Evolutionary conservation across 2,888 invertebrate genomes (phyloP).

Genomic region (Spodoptera littoralis): DNA sequence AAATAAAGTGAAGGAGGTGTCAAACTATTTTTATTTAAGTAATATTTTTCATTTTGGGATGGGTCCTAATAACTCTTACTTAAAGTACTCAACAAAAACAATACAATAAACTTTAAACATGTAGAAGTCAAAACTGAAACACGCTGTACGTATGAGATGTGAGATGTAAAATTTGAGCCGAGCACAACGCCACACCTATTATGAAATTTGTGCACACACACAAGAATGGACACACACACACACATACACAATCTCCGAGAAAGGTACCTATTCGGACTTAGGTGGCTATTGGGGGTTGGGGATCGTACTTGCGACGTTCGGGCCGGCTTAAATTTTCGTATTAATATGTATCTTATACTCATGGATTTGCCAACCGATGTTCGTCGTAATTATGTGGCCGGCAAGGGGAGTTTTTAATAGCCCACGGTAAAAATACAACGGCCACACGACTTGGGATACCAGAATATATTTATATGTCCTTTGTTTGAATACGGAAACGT

Average conservation of each 20-base stretch:
- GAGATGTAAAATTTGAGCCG: conserved; percentile 88
- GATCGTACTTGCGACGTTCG: conserved; percentile 80
- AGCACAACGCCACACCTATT: conserved; percentile 84
- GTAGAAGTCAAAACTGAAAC: conserved; percentile 50
- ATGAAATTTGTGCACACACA: conserved; percentile 84
- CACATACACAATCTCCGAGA: conserved; percentile 52
- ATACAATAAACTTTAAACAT: conserved; percentile 15
- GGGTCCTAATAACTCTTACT: too few species aligned
- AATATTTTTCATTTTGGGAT: too few species aligned
- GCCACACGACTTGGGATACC: conserved; percentile 10
- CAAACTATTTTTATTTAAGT: too few species aligned
- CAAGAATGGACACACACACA: conserved; percentile 67
- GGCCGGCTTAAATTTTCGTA: conserved; percentile 86
- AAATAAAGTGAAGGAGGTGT: too few species aligned
- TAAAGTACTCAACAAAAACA: too few species aligned
- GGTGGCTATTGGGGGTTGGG: conserved; percentile 75
- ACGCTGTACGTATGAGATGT: conserved; percentile 79
- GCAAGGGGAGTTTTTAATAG: conserved; percentile 65
- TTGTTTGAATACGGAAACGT: conserved; percentile 20
- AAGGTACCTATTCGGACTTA: conserved; percentile 79
- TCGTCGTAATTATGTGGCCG: conserved; percentile 74
- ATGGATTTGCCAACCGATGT: conserved; percentile 79
- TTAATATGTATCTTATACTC: conserved; percentile 86
- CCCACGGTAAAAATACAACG: conserved; percentile 56
- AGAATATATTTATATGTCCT: conserved; percentile 17